Conservation (phyloP, 2,797 vertebrate genomes). For the Clamator glandarius region DNA sequence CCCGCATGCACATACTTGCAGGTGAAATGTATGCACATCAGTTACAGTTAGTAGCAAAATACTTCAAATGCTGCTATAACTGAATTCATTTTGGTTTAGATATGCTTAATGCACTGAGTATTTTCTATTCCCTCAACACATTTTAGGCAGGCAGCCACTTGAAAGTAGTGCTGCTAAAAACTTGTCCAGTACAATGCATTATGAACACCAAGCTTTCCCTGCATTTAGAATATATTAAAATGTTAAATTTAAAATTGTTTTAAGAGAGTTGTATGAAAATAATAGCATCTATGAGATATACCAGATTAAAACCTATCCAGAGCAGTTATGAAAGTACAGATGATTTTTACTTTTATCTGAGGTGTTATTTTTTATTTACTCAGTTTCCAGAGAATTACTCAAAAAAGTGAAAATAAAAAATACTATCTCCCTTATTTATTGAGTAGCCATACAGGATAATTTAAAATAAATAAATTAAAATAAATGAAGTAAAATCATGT, state of each 20-base stretch:
- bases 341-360: conserved; percentile 1
- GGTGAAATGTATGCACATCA: not conserved
- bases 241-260: not conserved
- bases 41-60: not conserved
- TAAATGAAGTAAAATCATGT: not conserved
- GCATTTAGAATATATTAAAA: not conserved
- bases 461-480: not conserved
- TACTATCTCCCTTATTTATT: not conserved
- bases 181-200: not conserved
- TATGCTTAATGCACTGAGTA: not conserved
- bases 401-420: not conserved
- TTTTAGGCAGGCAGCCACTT: conserved; percentile 7
- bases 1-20: not conserved
- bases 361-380: not conserved
- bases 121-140: not conserved
- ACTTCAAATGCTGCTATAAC: not conserved
- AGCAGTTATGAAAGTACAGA: not conserved
- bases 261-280: not conserved
- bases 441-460: not conserved
- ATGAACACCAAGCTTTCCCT: not conserved
- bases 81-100: not conserved
- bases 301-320: not conserved
- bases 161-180: conserved; percentile 13
- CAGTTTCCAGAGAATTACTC: not conserved
- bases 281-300: not conserved